Evolutionary conservation across 2,797 vertebrate genomes (phyloP), one percentile per base, ranked within the genome.

Genomic region (Gephyroberyx darwinii): DNA sequence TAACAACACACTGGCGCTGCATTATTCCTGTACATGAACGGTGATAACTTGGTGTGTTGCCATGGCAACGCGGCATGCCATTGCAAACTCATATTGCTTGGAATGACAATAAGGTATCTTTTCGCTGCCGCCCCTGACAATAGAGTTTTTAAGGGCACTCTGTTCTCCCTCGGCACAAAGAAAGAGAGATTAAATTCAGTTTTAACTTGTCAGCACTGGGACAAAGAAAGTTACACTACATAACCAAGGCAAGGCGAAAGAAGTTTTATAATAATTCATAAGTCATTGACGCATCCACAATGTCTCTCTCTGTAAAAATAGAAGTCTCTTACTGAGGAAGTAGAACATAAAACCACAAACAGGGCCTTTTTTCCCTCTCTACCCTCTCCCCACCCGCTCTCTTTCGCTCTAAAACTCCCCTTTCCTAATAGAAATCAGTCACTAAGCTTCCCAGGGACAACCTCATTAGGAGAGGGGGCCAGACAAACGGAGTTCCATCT

Each of bases 61-160:
- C 83, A 93, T 90, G 88, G 90, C 75, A 90, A 92, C 83, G 48
- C 9, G 47, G 50, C 50, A 52, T 59, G 63, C 67, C 52, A 70
- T 60, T 48, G 77, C 69, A 72, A 26, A 87, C 82, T 75, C 65
- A 19, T 65, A 73, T 69, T 67, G 47, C 74, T 72, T 13, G 16
- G 56, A 65, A 71, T 80, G 66, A 74, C 78, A 90, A 85, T 77
- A 47, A 77, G 65, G 59, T 53, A 69, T 74, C 63, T 74, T 85
- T 71, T 73, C 50, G 43, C 20, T 4, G 4, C 33, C 14, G 41
- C 53, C 35, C 58, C 9, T 37, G 71, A 91, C 81, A 89, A 85
- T 77, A 45, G 56, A 53, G 55, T 65, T 74, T 84, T 80, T 71
- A 82, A 85, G 75, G 53, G 61, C 76, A 67, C 61, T 65, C 73